A percentile compares a stretch with the other conserved stretches of the same genome.
Conservation (phyloP, 2,888 invertebrate genomes). For the Leistus spinibarbis region DNA sequence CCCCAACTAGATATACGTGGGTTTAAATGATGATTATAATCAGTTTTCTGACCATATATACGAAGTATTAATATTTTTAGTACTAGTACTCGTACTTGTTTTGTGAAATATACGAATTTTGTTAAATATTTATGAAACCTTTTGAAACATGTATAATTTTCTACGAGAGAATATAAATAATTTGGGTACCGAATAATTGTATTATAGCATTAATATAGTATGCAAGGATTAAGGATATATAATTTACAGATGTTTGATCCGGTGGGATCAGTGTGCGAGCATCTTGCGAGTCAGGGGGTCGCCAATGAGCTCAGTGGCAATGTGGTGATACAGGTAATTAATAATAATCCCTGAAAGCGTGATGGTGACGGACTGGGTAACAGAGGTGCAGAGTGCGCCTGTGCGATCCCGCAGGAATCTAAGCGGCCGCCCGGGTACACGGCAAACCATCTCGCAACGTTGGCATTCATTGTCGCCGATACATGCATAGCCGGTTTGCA, state of each 20-base stretch:
- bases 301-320: background rate
- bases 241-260: background rate
- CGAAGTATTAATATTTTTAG: too few relatives aligned
- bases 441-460: background rate
- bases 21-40: too few relatives aligned
- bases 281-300: background rate
- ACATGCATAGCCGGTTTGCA: background rate
- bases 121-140: too few relatives aligned
- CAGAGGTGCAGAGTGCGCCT: slow-evolving; percentile 3
- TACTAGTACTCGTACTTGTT: too few relatives aligned
- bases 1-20: too few relatives aligned
- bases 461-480: background rate
- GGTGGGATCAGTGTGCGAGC: background rate
- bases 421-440: slow-evolving; percentile 11
- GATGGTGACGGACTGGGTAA: slow-evolving; percentile 3
- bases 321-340: slow-evolving; percentile 29
- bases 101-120: too few relatives aligned
- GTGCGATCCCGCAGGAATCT: slow-evolving; percentile 22
- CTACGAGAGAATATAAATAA: too few relatives aligned
- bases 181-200: too few relatives aligned
- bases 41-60: too few relatives aligned
- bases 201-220: too few relatives aligned
- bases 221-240: too few relatives aligned
- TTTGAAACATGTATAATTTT: too few relatives aligned
- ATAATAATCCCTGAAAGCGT: slow-evolving; percentile 31